Conservation (phyloP, 2,113 vertebrate species). For the Mormyrus lacerda region DNA sequence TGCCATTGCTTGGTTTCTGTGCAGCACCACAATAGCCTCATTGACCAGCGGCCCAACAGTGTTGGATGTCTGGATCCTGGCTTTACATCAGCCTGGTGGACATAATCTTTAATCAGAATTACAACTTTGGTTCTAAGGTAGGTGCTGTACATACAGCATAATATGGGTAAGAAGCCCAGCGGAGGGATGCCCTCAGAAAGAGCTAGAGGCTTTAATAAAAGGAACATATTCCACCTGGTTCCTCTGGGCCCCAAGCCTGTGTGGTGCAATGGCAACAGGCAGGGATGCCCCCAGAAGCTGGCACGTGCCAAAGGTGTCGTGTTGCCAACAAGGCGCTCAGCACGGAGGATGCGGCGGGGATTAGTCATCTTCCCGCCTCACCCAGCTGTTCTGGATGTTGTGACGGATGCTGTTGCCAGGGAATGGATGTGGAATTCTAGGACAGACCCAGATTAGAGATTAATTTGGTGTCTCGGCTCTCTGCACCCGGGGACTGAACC, state of each 20-base stretch:
- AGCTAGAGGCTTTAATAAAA: neutral
- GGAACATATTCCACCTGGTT: neutral
- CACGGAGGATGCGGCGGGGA: neutral
- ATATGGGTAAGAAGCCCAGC: neutral
- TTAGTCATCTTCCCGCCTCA: neutral
- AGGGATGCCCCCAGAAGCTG: neutral
- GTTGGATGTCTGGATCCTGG: neutral
- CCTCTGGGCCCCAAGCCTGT: neutral
- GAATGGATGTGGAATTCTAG: conserved; percentile 1
- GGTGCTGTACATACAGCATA: neutral
- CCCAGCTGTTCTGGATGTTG: neutral
- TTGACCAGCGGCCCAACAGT: neutral
- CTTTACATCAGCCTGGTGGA: neutral
- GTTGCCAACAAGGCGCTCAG: neutral
- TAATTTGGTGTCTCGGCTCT: neutral
- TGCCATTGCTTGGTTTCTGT: neutral
- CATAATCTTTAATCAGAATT: neutral
- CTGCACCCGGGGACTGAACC: neutral
- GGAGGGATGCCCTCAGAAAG: neutral
- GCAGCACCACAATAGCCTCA: neutral
- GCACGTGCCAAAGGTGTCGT: neutral
- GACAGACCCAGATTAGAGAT: conserved; percentile 15
- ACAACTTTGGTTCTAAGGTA: neutral
- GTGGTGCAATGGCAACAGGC: neutral
- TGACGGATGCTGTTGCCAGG: neutral